Percentiles rank a stretch among this genome's conserved stretches.
Conservation (phyloP, 1,140 invertebrate genomes). For the Bombus waltoni region DNA sequence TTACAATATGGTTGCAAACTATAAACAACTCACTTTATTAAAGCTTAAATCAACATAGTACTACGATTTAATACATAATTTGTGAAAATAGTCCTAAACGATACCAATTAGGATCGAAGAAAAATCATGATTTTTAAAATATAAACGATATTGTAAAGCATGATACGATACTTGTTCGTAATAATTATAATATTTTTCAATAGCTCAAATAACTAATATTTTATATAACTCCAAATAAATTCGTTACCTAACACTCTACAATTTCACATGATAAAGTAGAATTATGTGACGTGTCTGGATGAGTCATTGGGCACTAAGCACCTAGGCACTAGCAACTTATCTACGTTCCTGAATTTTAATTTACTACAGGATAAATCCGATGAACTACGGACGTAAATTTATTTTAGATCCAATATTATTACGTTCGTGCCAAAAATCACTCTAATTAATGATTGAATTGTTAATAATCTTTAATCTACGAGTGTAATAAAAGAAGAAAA, state of each 20-base stretch:
- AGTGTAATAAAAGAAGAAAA: background rate
- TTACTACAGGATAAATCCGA: conserved; percentile 3
- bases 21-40: background rate
- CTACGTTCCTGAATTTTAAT: conserved; percentile 43
- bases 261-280: conserved; percentile 26
- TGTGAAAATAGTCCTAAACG: background rate
- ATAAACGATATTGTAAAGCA: background rate
- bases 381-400: background rate
- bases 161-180: background rate
- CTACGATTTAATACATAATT: background rate
- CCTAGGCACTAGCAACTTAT: background rate
- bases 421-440: background rate
- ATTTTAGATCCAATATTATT: background rate
- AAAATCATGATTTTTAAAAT: background rate
- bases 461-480: too few relatives aligned
- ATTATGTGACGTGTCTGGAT: conserved; percentile 22
- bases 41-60: background rate
- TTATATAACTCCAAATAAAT: background rate
- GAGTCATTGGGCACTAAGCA: conserved; percentile 4
- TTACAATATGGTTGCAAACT: background rate
- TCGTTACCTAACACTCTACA: conserved; percentile 9
- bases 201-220: background rate
- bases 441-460: background rate
- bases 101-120: background rate
- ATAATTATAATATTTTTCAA: background rate